Evolutionary conservation across 2,113 vertebrate genomes (phyloP), one percentile per base, ranked within the genome.

Genomic region (Sialia sialis): DNA sequence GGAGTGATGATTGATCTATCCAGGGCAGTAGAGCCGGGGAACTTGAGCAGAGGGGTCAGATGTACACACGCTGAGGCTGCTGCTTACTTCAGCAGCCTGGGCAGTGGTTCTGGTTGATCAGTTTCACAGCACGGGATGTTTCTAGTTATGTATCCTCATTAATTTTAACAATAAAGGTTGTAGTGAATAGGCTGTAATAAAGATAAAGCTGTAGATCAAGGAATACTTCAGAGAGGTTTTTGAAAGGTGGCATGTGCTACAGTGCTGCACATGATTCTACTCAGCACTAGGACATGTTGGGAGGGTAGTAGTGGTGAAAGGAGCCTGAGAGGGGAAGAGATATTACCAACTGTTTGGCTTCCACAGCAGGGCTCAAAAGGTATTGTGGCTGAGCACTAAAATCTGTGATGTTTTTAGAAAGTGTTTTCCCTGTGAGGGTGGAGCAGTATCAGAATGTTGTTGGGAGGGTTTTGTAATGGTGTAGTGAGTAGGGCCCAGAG

Each of bases 61-160:
- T 3, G 1, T 18, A 9, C 32, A 9, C n/a, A 16, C 29, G 72
- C 76, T 22, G 48, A 68, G 62, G 18, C 46, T 78, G 22, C 56
- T 85, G 23, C 46, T 70, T 58, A 41, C 49, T 82, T 72, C 26
- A 56, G 4, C 36, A 79, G 16, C n/a, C 78, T 64, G 56, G 36
- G 10, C 54, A 60, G 54, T 32, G 41, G 43, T 79, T 90, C 58
- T 68, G 17, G 22, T 29, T 76, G 44, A 21, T 79, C 6, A 0
- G 19, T 80, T 90, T 92, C 38, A 19, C 72, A 84, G 38, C 17
- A 7, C 3, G 3, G 32, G 20, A 7, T 10, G 5, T 15, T 44
- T 56, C 58, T 85, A 27, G 23, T 51, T 64, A 68, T 0, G 0
- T 48, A 20, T 55, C 9, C 27, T 89, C 0, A 0, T 92, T 90